These are phyloP conservation scores for Psococerastis gibbosa DNA, from an alignment of 2,888 invertebrate genomes.

Conservation along the genomic window DNA sequence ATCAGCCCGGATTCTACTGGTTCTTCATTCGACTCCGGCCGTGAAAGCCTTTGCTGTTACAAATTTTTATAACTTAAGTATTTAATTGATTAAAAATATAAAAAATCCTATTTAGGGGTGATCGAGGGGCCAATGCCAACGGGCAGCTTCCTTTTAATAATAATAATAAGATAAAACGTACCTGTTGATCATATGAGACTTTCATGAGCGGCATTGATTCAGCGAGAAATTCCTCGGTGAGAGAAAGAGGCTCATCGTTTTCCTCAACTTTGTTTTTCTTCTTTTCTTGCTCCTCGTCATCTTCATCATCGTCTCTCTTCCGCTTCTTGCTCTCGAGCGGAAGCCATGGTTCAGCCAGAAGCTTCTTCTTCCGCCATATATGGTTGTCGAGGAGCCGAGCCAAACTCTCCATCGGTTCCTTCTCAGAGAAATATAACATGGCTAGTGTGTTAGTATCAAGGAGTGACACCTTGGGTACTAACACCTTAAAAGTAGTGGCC, in stretches of 20 bases:
- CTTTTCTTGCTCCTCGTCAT: not conserved
- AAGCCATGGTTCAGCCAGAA: not conserved
- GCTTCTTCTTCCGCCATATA: not conserved
- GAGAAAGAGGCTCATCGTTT: not conserved
- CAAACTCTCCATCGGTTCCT: not conserved
- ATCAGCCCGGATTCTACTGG: too few species aligned
- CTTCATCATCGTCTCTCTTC: not conserved
- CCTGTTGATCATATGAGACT: constrained; percentile 4
- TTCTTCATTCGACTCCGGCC: too few species aligned
- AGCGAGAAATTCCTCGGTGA: not conserved
- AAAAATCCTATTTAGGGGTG: too few species aligned
- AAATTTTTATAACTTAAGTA: too few species aligned
- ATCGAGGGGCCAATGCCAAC: too few species aligned
- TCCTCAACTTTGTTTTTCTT: not conserved
- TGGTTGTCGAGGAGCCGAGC: not conserved
- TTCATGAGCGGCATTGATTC: not conserved
- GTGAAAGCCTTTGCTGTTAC: too few species aligned
- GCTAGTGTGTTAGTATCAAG: not conserved
- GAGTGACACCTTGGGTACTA: not conserved
- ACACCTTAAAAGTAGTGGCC: not conserved
- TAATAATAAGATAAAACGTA: too few species aligned
- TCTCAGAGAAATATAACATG: not conserved
- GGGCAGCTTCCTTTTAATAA: too few species aligned
- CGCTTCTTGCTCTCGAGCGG: not conserved
- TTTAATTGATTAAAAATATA: too few species aligned